Evolutionary conservation across 2,113 vertebrate genomes (phyloP).

Genomic region (Phrynocephalus versicolor): DNA sequence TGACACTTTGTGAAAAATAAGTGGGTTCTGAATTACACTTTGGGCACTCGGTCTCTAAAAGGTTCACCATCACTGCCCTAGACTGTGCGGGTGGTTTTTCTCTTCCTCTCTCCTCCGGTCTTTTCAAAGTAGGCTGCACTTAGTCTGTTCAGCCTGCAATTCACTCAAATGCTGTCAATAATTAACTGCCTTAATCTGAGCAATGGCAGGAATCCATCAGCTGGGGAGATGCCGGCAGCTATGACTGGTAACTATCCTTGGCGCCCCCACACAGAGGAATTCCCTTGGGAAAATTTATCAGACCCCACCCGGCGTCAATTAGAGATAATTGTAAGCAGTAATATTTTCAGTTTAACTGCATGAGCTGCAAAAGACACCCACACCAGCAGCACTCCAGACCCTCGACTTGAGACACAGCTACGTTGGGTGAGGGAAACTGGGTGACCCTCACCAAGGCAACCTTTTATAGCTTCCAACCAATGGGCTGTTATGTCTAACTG

Average conservation of each 20-base stretch:
- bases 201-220: constrained; percentile 25
- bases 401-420: neutral
- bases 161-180: constrained; percentile 24
- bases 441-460: neutral
- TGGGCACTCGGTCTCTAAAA: too few relatives aligned
- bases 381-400: neutral
- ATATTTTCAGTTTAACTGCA: neutral
- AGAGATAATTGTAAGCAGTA: neutral
- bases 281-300: constrained; percentile 12
- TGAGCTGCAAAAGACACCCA: neutral
- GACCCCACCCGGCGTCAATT: neutral
- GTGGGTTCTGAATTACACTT: too few relatives aligned
- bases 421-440: neutral
- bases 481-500: neutral
- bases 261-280: neutral
- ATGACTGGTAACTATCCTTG: neutral
- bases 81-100: neutral
- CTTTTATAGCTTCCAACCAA: neutral
- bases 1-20: too few relatives aligned
- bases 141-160: neutral
- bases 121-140: neutral
- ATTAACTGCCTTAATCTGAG: constrained; percentile 38
- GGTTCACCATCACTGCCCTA: too few relatives aligned
- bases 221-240: constrained; percentile 10
- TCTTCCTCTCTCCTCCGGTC: neutral